Evolutionary conservation across 2,888 invertebrate species (phyloP), one percentile per base, ranked within the genome.

Genomic region (Tenodera sinensis): DNA sequence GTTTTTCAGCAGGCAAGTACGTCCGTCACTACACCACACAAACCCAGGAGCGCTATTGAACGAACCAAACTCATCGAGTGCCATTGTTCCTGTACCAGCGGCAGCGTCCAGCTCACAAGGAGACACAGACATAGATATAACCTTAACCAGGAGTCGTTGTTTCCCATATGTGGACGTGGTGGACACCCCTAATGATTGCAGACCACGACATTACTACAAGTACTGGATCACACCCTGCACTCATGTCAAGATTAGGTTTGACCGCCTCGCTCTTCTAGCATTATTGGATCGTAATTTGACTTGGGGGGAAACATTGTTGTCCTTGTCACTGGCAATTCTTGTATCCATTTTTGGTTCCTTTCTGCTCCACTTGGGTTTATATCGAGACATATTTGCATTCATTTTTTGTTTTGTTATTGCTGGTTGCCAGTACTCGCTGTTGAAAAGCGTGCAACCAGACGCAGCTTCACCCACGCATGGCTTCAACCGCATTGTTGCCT

Each of bases 401-500:
- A 95, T 98, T 92, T 98, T 99, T 93, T 99, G 99, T 94, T 97
- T 99, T 92, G 98, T 99, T n/a, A 98, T 99, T 92, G 99, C 99
- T 0, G 97, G 98, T 27, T 98, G 99, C 92, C 99, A 99, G 93
- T 99, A 99, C 93, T 99, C 98, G 0, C 94, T 99, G 91, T 94
- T 99, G 91, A 99, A 99, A 94, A 99, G 88, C 91, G 99, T 99
- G 1, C 99, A 99, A 92, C 99, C 99, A 0, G 99, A 99, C 93
- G 98, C 99, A 0, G 97, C 99, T 0, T 99, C 99, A 3, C 99
- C 99, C 0, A 98, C 99, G 83, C 99, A 99, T 93, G 99, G 99
- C 20, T 99, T 98, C 92, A 99, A 99, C 93, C 96, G 98, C 92
- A 81, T 90, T 20, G 89, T 91, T 91, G 97, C 98, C 81, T 99